A percentile compares a stretch with the other conserved stretches of the same genome.
These are phyloP conservation scores for Aphelinus certus DNA, from an alignment of 1,140 invertebrate species.

Conservation along the genomic window DNA sequence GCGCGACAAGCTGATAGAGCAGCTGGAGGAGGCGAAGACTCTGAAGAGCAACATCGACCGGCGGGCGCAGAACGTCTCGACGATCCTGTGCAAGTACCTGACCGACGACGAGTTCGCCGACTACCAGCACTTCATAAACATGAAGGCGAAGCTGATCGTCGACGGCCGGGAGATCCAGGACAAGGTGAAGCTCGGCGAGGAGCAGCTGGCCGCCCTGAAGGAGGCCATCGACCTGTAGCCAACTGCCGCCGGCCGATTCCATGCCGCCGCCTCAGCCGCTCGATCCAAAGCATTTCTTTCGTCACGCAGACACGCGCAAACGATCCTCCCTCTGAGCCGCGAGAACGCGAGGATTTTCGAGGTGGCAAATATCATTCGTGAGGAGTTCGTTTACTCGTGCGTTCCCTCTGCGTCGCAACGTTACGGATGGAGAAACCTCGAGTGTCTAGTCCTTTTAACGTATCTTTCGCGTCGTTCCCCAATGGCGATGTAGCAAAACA, in stretches of 20 bases:
- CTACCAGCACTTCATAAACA: constrained; percentile 89
- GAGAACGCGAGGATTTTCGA: too few species aligned
- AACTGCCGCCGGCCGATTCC: too few species aligned
- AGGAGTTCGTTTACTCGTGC: neutral
- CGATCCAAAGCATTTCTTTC: constrained; percentile 38
- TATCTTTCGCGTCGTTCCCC: constrained; percentile 38
- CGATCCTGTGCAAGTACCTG: constrained; percentile 80
- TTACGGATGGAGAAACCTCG: constrained; percentile 44
- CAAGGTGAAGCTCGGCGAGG: constrained; percentile 87
- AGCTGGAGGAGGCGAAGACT: constrained; percentile 85
- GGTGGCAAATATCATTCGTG: too few species aligned
- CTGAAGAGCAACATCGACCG: constrained; percentile 87
- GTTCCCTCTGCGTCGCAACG: constrained; percentile 37
- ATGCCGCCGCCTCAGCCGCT: neutral
- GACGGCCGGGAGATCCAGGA: constrained; percentile 87
- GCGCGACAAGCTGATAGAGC: constrained; percentile 79
- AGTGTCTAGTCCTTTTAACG: constrained; percentile 59
- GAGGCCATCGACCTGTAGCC: constrained; percentile 70
- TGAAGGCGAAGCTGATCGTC: constrained; percentile 91
- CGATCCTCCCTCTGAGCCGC: too few species aligned
- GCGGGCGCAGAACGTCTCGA: constrained; percentile 79
- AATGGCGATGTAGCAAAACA: constrained; percentile 2
- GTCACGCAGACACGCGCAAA: too few species aligned
- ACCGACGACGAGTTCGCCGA: constrained; percentile 80
- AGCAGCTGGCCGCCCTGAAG: constrained; percentile 80